Conservation (phyloP, 2,888 invertebrate genomes). For the Andricus quercusramuli region DNA sequence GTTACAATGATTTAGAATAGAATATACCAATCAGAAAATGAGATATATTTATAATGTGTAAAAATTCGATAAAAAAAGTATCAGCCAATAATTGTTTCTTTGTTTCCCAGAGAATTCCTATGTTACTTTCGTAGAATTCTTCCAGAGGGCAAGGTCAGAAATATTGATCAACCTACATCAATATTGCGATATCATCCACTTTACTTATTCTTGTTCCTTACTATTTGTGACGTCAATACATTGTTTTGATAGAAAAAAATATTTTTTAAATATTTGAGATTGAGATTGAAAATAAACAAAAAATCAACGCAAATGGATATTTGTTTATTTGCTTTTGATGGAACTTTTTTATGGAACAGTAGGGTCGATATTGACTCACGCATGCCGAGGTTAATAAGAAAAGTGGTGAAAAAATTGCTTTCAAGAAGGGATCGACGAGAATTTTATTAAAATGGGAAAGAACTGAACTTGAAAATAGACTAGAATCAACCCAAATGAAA, state of each 20-base stretch:
- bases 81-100: not conserved
- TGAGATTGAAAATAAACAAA: too few relatives aligned
- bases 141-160: slow-evolving; percentile 2
- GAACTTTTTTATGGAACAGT: too few relatives aligned
- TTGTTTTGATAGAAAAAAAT: too few relatives aligned
- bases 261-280: too few relatives aligned
- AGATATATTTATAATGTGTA: not conserved
- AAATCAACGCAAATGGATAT: too few relatives aligned
- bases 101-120: not conserved
- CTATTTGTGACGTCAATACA: not conserved
- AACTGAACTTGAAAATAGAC: too few relatives aligned
- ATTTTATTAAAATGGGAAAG: not conserved
- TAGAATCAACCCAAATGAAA: too few relatives aligned
- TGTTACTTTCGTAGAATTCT: not conserved
- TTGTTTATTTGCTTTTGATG: too few relatives aligned
- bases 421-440: not conserved
- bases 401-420: slow-evolving; percentile 1
- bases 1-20: not conserved
- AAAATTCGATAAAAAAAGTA: not conserved
- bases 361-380: not conserved
- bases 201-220: not conserved
- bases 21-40: not conserved
- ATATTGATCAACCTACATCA: slow-evolving; percentile 7
- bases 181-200: not conserved
- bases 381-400: too few relatives aligned